Evolutionary conservation across 2,888 invertebrate genomes (phyloP).

Genomic region (Erebia epiphron): DNA sequence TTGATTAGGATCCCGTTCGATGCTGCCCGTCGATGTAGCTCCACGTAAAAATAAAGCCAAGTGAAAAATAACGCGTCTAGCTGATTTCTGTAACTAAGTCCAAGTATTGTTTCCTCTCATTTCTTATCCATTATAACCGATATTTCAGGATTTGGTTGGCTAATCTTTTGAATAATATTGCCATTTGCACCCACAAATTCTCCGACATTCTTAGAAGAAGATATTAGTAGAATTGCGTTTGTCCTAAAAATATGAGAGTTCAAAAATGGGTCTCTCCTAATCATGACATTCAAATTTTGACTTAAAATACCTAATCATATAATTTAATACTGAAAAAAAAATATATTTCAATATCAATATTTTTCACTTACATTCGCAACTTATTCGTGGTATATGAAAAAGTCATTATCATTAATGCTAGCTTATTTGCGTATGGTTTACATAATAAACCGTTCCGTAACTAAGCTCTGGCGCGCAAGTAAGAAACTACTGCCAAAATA

Average conservation of each 20-base stretch:
- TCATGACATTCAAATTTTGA: not conserved
- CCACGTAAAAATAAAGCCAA: conserved; percentile 76
- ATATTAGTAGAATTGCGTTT: conserved; percentile 2
- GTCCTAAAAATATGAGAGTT: not conserved
- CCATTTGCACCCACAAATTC: conserved; percentile 5
- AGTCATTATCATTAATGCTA: not conserved
- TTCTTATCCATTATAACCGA: conserved; percentile 23
- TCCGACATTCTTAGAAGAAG: too few relatives aligned
- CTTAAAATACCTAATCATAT: too few relatives aligned
- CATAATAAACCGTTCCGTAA: conserved; percentile 43
- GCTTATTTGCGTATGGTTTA: conserved; percentile 22
- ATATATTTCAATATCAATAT: too few relatives aligned
- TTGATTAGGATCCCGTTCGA: conserved; percentile 82
- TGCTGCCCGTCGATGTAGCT: conserved; percentile 72
- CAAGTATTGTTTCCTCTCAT: conserved; percentile 16
- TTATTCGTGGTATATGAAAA: conserved; percentile 2
- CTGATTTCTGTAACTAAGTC: conserved; percentile 50
- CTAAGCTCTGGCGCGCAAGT: conserved; percentile 55
- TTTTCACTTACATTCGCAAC: too few relatives aligned
- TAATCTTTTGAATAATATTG: conserved; percentile 21
- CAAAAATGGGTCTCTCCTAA: not conserved
- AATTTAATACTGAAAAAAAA: too few relatives aligned
- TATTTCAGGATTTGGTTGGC: conserved; percentile 16
- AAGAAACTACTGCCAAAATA: conserved; percentile 65
- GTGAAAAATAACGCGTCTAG: conserved; percentile 73